Base-by-base conservation (phyloP, 2,113 vertebrate species). In the Psophia crepitans region DNA sequence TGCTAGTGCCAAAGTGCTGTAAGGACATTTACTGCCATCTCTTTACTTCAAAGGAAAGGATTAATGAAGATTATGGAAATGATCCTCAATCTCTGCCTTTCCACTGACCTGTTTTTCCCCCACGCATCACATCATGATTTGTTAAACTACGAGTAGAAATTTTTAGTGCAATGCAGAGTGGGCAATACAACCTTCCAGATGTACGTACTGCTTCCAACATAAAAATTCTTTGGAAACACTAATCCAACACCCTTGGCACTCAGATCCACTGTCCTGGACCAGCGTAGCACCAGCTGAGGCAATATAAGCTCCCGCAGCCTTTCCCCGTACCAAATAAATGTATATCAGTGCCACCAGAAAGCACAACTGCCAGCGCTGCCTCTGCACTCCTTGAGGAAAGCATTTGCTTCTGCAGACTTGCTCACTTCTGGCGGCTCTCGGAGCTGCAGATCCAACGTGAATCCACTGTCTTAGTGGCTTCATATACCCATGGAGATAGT, bases 41-140 rank as follows among this genome's bases (percentile, higher is more conserved):
- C 91, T 87, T 68, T 35, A 93, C 84, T 96, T 93, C 87, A 95
- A 96, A 97, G 53, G 77, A 84, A 95, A 96, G 65, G 43, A 96
- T 91, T 94, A 84, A 82, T 89, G 61, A 82, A 71, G 81, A 78
- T 91, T 91, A 94, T 82, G 74, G 77, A 93, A 96, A 91, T 61
- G 8, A 60, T 65, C 44, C 63, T 70, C 46, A 56, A 5, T 48
- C 75, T 77, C 77, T 58, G 56, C 8, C 3, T 84, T 95, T 89
- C 65, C 80, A 91, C 68, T 33, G 71, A 56, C 66, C 70, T 58
- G 17, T 19, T 87, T 87, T 83, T 27, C 41, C 48, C 35, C 43
- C 32, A 61, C 4, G 61, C 49, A 35, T 9, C 56, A 49, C 30
- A 33, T 9, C 39, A 85, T 16, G n/a, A 77, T 71, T 86, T 93